Base-by-base conservation (phyloP, 2,113 vertebrate genomes). In the Rhinopomastus cyanomelas region DNA sequence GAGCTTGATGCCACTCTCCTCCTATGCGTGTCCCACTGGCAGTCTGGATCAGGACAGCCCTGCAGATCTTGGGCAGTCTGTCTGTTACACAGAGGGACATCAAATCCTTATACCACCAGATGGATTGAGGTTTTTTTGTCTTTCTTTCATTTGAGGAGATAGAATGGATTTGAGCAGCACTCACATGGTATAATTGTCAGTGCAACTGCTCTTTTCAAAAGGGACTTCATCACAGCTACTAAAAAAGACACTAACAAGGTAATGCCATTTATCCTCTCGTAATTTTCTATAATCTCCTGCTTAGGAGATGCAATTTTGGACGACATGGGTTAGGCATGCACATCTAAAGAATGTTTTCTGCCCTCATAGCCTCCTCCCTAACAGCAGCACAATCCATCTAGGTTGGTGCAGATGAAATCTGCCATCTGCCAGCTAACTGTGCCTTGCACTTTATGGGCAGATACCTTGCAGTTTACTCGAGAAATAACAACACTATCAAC, bases 191-290 rank as follows among this genome's bases (percentile, higher is more conserved):
- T 37, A 81, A 73, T 87, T 79, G 87, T 42, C 55, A 82, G 53
- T 32, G 29, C 61, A 90, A 90, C 46, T 69, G 51, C 66, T 90
- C 83, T 77, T 73, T 90, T 87, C 92, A 66, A 73, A 93, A 53
- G 14, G 42, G 26, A 87, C 66, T 92, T 88, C 66, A 81, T 79
- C 59, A 51, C 8, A 75, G 62, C 42, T 84, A 73, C 81, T 74
- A 34, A 68, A 75, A 79, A 81, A 60, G 37, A 69, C 16, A 69
- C 62, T 87, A 65, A 82, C 90, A 84, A 93, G 53, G 46, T 53
- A 87, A 57, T 42, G 39, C 29, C 26, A 84, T 86, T 75, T 75
- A 81, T 55, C 77, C 21, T 51, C 42, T 15, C 72, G 66, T 61
- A 84, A 88, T 84, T 76, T 92, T 65, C 65, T 30, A 60, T 11